Conservation (phyloP, 2,797 vertebrate species). For the Urocyon cinereoargenteus region DNA sequence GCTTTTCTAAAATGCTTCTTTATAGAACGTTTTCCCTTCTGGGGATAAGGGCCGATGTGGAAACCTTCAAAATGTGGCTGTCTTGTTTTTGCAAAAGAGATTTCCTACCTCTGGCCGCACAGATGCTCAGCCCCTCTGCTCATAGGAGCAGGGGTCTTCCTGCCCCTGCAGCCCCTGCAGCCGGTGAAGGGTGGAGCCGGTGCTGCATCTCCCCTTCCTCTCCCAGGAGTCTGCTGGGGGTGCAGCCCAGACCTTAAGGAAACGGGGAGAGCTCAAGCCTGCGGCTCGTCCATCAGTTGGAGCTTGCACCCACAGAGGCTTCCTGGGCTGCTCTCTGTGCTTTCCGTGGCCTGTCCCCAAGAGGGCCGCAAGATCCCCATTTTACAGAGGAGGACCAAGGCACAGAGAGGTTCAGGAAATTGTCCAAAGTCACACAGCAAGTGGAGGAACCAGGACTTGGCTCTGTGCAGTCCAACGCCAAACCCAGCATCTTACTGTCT, state of each 20-base stretch:
- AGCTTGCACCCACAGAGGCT: not conserved
- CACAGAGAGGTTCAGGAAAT: not conserved
- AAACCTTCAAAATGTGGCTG: not conserved
- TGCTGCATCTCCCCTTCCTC: not conserved
- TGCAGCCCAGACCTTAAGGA: not conserved
- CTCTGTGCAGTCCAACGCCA: not conserved
- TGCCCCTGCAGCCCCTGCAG: not conserved
- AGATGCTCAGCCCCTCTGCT: not conserved
- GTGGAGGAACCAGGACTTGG: not conserved
- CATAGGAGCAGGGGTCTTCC: not conserved
- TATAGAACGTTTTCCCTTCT: not conserved
- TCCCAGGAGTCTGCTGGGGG: not conserved
- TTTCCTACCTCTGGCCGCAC: conserved; percentile 4
- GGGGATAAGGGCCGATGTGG: not conserved
- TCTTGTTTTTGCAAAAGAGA: conserved; percentile 47
- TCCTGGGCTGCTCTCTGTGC: accelerated
- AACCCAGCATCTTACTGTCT: accelerated
- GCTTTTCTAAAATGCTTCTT: conserved; percentile 57
- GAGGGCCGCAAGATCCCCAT: not conserved
- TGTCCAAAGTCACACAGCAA: not conserved
- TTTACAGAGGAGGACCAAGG: not conserved
- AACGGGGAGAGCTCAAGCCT: accelerated
- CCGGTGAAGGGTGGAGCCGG: no score
- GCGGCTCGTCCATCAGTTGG: no score
- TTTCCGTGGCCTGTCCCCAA: accelerated